Conservation (phyloP, 1,140 invertebrate genomes). For the Brachionus rubens region DNA sequence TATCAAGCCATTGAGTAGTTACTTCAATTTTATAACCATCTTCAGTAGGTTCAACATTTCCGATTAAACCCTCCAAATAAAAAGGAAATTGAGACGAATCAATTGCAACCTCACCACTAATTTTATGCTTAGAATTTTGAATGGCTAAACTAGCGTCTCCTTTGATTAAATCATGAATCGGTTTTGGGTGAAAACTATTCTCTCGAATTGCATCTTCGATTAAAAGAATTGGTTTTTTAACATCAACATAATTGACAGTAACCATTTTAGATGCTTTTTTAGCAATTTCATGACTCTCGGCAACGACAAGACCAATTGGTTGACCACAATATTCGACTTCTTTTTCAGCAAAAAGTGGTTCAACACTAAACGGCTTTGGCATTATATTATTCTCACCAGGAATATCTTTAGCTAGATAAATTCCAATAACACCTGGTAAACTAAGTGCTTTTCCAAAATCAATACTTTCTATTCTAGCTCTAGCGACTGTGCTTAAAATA, state of each 20-base stretch:
- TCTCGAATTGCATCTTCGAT: constrained; percentile 65
- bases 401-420: constrained; percentile 55
- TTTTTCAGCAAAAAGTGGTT: constrained; percentile 39
- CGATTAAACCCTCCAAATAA: constrained; percentile 82
- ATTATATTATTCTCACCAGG: constrained; percentile 53
- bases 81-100: constrained; percentile 89
- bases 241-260: constrained; percentile 65
- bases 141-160: constrained; percentile 46
- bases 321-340: constrained; percentile 64
- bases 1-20: constrained; percentile 77
- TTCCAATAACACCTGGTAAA: constrained; percentile 52
- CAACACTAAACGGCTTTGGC: neutral
- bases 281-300: constrained; percentile 65
- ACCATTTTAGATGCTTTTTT: constrained; percentile 66
- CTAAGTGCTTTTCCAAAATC: constrained; percentile 44
- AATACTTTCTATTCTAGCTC: constrained; percentile 53
- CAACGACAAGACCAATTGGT: constrained; percentile 70
- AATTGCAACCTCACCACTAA: constrained; percentile 72
- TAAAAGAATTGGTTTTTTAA: constrained; percentile 63
- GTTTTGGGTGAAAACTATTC: constrained; percentile 56
- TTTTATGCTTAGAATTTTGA: constrained; percentile 57
- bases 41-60: constrained; percentile 70
- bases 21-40: constrained; percentile 75
- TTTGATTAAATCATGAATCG: constrained; percentile 47
- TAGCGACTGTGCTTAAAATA: constrained; percentile 51